Base-by-base conservation (phyloP, 2,888 invertebrate species). In the Heliconius ismenius region DNA sequence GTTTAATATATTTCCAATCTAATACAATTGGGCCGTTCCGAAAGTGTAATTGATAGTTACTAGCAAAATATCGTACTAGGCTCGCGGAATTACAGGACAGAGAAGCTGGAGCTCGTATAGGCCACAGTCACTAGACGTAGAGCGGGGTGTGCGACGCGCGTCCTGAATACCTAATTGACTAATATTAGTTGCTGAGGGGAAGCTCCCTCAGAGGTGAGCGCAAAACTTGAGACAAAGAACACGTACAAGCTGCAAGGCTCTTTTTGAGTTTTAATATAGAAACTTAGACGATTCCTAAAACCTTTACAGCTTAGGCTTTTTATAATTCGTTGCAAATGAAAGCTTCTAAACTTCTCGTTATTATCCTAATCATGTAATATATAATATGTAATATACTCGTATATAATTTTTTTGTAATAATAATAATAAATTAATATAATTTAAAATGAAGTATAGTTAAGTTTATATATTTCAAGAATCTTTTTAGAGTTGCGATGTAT, bases 111-210 rank as follows among this genome's bases (percentile, higher is more conserved):
- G 80, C 81, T 79, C 69, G 78, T 79, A 80, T 79, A 83, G 84
- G 86, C 85, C 84, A 84, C 85, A 86, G 87, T 86, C 85, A 86
- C 85, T 86, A 86, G 89, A 88, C 89, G 87, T 86, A 85, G 86
- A 88, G 88, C 87, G 89, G 89, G 87, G 89, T 86, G 88, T 85
- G 86, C 86, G 82, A 86, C 82, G 87, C 92, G 92, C 91, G 92
- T 83, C 88, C 91, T 92, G 93, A 94, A 94, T 94, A 94, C 92
- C 90, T 93, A 93, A 93, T 93, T 92, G 90, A 90, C 90, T 92
- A 92, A 92, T 92, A 92, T 93, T 92, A 92, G 92, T 92, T 90
- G 90, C 88, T 88, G 84, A 84, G 86, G 89, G 90, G 89, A 88
- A 91, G 90, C 90, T 92, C 91, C 88, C 90, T 89, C 88, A 89